These are phyloP conservation scores for Drosophila yooni DNA, from an alignment of 2,888 invertebrate species.

Conservation along the genomic window DNA sequence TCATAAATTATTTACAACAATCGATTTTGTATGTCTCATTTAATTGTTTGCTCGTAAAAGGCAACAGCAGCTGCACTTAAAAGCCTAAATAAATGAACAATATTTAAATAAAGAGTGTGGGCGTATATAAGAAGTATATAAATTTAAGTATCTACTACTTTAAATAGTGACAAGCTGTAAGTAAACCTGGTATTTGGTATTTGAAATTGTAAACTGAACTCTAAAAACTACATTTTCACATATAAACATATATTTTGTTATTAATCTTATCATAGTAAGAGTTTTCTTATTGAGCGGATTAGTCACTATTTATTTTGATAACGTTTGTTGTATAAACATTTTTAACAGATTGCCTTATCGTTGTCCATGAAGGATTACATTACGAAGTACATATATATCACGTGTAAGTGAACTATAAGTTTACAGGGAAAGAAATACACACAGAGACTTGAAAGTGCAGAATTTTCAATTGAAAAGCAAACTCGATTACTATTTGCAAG, in stretches of 20 bases:
- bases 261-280: not conserved
- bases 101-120: not conserved
- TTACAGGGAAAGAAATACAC: not conserved
- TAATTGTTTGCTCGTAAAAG: conserved; percentile 55
- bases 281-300: not conserved
- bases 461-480: conserved; percentile 32
- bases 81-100: not conserved
- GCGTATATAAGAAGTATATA: not conserved
- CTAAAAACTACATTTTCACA: not conserved
- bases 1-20: conserved; percentile 62
- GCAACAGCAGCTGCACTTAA: conserved; percentile 13
- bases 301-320: not conserved
- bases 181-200: too few species aligned
- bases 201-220: not conserved
- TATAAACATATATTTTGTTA: not conserved
- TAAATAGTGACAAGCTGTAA: not conserved
- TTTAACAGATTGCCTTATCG: not conserved
- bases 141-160: not conserved
- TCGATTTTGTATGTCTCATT: conserved; percentile 25
- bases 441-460: not conserved
- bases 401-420: not conserved
- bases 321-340: not conserved
- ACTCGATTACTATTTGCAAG: conserved; percentile 32
- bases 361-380: not conserved
- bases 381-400: not conserved